These are phyloP conservation scores for Diloba caeruleocephala DNA, from an alignment of 2,888 invertebrate genomes.

Conservation along the genomic window DNA sequence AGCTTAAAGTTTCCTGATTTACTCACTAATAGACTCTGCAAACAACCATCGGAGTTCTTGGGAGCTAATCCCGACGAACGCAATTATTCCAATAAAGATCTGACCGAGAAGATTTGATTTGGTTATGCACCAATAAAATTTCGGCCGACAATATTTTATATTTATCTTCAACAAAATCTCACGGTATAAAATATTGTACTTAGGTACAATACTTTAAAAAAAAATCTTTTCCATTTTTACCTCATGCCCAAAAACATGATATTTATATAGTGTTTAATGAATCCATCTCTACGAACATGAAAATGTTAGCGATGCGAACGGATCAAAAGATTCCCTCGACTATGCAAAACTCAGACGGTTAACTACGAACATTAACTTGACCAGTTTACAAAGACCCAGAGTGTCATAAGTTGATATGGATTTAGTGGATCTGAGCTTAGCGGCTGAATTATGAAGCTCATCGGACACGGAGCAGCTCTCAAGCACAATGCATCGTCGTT, in stretches of 20 bases:
- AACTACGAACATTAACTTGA: slow-evolving; percentile 60
- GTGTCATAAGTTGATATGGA: slow-evolving; percentile 3
- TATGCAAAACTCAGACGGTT: slow-evolving; percentile 68
- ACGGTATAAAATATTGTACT: neutral
- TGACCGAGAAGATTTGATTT: slow-evolving; percentile 25
- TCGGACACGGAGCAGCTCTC: slow-evolving; percentile 71
- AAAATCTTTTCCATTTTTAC: slow-evolving; percentile 2
- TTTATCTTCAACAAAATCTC: neutral
- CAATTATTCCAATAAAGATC: slow-evolving; percentile 29
- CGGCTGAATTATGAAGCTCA: slow-evolving; percentile 61
- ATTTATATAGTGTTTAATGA: slow-evolving; percentile 17
- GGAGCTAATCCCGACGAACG: slow-evolving; percentile 32
- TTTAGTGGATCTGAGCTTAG: slow-evolving; percentile 29
- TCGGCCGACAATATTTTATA: slow-evolving; percentile 4
- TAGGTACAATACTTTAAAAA: neutral
- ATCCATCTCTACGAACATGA: slow-evolving; percentile 31
- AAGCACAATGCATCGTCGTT: slow-evolving; percentile 68
- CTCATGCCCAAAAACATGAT: neutral
- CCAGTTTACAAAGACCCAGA: slow-evolving; percentile 57
- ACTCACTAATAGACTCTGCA: slow-evolving; percentile 36
- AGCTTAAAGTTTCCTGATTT: slow-evolving; percentile 27
- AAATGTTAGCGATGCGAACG: slow-evolving; percentile 53
- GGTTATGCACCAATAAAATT: slow-evolving; percentile 25
- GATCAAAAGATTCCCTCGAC: slow-evolving; percentile 76
- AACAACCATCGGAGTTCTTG: slow-evolving; percentile 25